Evolutionary conservation across 2,113 vertebrate genomes (phyloP).

Genomic region (Odobenus rosmarus): DNA sequence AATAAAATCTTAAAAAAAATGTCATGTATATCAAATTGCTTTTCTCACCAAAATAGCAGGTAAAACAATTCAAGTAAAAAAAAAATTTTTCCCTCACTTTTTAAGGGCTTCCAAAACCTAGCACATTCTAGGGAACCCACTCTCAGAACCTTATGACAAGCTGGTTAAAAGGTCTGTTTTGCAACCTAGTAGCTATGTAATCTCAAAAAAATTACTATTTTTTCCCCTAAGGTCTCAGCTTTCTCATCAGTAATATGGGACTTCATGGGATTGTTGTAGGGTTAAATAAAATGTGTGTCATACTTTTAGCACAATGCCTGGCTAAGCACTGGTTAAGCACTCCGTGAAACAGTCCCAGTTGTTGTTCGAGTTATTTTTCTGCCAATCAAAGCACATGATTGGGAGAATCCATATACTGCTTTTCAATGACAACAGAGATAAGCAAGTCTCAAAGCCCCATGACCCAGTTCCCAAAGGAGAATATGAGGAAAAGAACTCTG

Average conservation of each 20-base stretch:
- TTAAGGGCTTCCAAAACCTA: not conserved
- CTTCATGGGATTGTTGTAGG: not conserved
- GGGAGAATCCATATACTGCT: not conserved
- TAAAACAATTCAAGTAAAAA: not conserved
- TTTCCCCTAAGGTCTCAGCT: not conserved
- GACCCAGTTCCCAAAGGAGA: constrained; percentile 25
- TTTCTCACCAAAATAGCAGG: not conserved
- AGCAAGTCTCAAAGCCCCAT: not conserved
- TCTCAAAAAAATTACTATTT: not conserved
- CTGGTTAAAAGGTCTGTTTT: not conserved
- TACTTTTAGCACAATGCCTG: not conserved
- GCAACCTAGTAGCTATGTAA: not conserved
- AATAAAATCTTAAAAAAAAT: no score
- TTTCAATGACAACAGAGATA: not conserved
- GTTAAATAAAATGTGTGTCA: not conserved
- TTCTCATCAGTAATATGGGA: not conserved
- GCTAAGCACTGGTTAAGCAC: not conserved
- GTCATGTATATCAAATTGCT: not conserved
- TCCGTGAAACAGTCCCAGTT: not conserved
- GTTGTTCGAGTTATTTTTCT: not conserved
- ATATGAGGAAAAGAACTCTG: not conserved
- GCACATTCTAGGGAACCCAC: not conserved
- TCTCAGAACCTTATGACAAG: not conserved
- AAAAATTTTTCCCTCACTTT: no score
- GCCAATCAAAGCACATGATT: not conserved